Evolutionary conservation across 2,888 invertebrate genomes (phyloP).

Genomic region (Plagiodera versicolora): DNA sequence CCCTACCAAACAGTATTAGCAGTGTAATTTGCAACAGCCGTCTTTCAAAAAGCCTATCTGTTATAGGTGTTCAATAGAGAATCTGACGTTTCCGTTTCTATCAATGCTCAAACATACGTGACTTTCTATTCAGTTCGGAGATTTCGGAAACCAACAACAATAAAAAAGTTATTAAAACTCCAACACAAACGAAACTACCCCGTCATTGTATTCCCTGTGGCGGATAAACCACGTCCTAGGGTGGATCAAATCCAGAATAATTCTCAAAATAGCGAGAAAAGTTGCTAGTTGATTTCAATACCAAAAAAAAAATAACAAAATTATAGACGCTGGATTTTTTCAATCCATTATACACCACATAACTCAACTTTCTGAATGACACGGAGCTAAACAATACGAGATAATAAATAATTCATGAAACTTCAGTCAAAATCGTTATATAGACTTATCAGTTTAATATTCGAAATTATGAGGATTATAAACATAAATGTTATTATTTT

Average conservation of each 20-base stretch:
- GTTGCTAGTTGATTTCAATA: no score
- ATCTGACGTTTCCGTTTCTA: not conserved
- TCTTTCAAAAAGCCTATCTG: not conserved
- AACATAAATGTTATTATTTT: conserved; percentile 34
- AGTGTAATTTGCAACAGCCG: not conserved
- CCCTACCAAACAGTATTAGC: no score
- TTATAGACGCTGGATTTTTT: no score
- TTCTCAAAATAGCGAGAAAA: not conserved
- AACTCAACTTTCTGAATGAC: not conserved
- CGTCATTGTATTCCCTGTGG: not conserved
- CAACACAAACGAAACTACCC: not conserved
- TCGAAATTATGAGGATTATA: conserved; percentile 27
- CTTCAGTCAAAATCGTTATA: conserved; percentile 20
- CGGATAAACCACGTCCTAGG: not conserved
- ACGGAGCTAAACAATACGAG: not conserved
- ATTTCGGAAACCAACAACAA: not conserved
- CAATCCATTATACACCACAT: not conserved
- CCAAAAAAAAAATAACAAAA: no score
- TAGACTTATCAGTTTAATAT: conserved; percentile 28
- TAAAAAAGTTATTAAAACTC: not conserved
- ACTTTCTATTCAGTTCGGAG: not conserved
- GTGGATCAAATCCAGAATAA: no score
- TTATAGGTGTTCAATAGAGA: not conserved
- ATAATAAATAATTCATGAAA: conserved; percentile 22
- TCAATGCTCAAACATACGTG: not conserved